A percentile compares a stretch with the other conserved stretches of the same genome.
phyloP scores from a whole-genome alignment of 2,797 vertebrate species.

The Enteromius unitaeniatus region DNA sequence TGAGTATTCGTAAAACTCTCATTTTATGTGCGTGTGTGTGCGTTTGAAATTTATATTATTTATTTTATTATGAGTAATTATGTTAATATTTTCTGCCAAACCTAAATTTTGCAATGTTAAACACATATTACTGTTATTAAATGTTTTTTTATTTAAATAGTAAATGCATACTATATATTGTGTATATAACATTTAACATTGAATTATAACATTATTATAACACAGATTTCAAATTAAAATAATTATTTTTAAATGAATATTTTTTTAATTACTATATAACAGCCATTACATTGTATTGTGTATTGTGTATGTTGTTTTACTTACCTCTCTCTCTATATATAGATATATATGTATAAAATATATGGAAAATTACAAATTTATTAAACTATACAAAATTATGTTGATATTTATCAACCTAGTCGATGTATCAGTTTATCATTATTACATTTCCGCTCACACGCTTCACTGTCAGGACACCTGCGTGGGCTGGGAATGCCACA shows the following conservation, averaged over 20 bases:
- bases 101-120: too few species aligned
- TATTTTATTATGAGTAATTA: too few species aligned
- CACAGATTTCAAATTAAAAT: too few species aligned
- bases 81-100: too few species aligned
- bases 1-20: too few species aligned
- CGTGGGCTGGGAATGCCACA: conserved; percentile 44
- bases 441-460: background rate
- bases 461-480: conserved; percentile 27
- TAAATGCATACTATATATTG: background rate
- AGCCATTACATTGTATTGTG: too few species aligned
- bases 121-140: too few species aligned
- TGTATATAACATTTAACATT: background rate
- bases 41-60: too few species aligned
- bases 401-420: background rate
- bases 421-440: background rate
- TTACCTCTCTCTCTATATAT: background rate
- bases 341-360: background rate
- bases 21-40: too few species aligned
- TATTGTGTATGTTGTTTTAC: background rate
- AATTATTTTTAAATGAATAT: too few species aligned
- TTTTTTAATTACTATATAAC: too few species aligned
- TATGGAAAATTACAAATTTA: background rate
- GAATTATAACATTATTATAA: background rate
- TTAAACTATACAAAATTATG: background rate
- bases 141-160: background rate